A percentile compares a stretch with the other conserved stretches of the same genome.
phyloP scores from a whole-genome alignment of 2,888 invertebrate genomes.

The Gibbula magus region DNA sequence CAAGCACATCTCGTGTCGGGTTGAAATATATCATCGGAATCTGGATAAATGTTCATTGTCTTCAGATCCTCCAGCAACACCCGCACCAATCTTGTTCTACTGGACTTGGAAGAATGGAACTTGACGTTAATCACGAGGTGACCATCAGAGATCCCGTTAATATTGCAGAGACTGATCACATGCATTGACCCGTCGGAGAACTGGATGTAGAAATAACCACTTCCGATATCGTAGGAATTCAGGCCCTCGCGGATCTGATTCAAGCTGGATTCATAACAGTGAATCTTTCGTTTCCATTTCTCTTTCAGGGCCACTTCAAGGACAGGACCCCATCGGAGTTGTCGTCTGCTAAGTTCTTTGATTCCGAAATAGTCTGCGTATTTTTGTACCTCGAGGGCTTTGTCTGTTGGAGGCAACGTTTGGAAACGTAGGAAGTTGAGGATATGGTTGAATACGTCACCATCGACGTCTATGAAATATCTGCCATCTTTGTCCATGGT shows the following conservation, averaged over 20 bases:
- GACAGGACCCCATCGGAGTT: not conserved
- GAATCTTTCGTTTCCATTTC: not conserved
- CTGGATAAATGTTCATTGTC: not conserved
- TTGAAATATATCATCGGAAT: not conserved
- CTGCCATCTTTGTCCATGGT: conserved; percentile 47
- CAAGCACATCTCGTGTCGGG: not conserved
- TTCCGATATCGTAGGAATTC: not conserved
- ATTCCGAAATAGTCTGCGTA: conserved; percentile 51
- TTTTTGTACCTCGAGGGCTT: conserved; percentile 40
- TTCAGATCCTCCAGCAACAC: not conserved
- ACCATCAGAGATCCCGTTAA: not conserved
- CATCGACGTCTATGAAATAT: conserved; percentile 56
- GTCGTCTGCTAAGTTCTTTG: conserved; percentile 7
- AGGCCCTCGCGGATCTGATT: not conserved
- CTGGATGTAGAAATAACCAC: conserved; percentile 4
- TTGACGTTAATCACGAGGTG: not conserved
- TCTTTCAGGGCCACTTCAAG: not conserved
- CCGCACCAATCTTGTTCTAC: not conserved
- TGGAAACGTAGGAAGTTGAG: conserved; percentile 53
- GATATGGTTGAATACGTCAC: conserved; percentile 48
- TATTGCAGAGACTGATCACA: not conserved
- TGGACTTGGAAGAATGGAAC: not conserved
- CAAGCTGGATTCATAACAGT: not conserved
- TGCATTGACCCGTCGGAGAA: not conserved
- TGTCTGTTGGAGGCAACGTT: conserved; percentile 44